Evolutionary conservation across 2,888 invertebrate species (phyloP).

Genomic region (Tanaodytes sp.): DNA sequence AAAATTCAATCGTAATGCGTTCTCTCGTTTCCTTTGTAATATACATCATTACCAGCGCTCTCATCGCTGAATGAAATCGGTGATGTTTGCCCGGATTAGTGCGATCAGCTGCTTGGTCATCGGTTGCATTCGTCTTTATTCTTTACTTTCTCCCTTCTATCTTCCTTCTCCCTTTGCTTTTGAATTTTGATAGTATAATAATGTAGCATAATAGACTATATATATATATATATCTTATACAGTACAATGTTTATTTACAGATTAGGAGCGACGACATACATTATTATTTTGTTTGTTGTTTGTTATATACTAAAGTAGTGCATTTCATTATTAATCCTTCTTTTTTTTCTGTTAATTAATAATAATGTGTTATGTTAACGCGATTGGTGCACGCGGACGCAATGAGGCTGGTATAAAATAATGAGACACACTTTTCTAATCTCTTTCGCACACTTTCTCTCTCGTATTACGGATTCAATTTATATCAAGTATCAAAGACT

Average conservation of each 20-base stretch:
- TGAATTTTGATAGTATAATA: constrained; percentile 1
- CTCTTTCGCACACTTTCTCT: constrained; percentile 17
- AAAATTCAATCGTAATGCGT: not conserved
- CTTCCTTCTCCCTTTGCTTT: not conserved
- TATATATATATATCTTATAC: constrained; percentile 63
- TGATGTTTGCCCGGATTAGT: not conserved
- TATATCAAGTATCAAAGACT: constrained; percentile 1
- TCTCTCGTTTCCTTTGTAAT: not conserved
- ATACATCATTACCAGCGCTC: not conserved
- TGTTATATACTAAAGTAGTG: constrained; percentile 68
- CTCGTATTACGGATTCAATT: constrained; percentile 14
- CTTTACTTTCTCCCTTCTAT: not conserved
- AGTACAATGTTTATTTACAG: constrained; percentile 72
- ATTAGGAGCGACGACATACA: constrained; percentile 72
- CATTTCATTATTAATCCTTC: constrained; percentile 67
- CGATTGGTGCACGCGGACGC: constrained; percentile 39
- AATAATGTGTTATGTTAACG: constrained; percentile 61
- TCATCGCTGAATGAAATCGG: constrained; percentile 19
- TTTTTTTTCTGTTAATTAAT: constrained; percentile 66
- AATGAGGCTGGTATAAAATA: constrained; percentile 37
- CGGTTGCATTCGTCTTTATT: constrained; percentile 8
- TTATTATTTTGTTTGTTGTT: constrained; percentile 62
- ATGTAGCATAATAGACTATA: constrained; percentile 46
- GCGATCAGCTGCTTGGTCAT: constrained; percentile 1
- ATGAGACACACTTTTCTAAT: constrained; percentile 21